Percentiles rank a stretch among this genome's conserved stretches.
phyloP scores from a whole-genome alignment of 2,888 invertebrate genomes.

The Spatulosminthurus flaviceps region DNA sequence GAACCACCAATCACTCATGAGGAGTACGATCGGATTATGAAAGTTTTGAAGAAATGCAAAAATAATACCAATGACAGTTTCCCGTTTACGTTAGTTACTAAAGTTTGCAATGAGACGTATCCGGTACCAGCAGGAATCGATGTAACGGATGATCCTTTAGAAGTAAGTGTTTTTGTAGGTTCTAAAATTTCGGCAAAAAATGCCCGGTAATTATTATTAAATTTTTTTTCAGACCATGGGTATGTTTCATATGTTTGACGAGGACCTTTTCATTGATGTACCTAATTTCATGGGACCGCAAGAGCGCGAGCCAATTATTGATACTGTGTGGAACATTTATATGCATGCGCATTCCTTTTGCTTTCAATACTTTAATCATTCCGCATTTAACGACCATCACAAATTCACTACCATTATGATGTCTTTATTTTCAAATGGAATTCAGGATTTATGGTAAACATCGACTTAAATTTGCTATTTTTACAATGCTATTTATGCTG shows the following conservation, averaged over 20 bases:
- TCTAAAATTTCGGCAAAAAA: not conserved
- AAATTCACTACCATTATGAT: constrained; percentile 56
- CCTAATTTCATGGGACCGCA: not conserved
- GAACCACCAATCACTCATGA: constrained; percentile 34
- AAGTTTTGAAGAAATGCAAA: constrained; percentile 24
- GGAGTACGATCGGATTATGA: constrained; percentile 27
- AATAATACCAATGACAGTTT: constrained; percentile 10
- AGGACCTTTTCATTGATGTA: constrained; percentile 8
- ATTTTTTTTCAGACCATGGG: not conserved
- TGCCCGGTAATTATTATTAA: not conserved
- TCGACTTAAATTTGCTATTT: not conserved
- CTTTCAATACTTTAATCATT: constrained; percentile 50
- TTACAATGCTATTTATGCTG: no score
- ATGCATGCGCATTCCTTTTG: constrained; percentile 56
- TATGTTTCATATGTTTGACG: not conserved
- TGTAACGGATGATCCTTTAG: constrained; percentile 7
- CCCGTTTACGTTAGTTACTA: constrained; percentile 21
- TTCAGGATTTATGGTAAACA: constrained; percentile 55
- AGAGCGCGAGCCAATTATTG: constrained; percentile 55
- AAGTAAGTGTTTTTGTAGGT: not conserved
- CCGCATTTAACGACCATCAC: constrained; percentile 55
- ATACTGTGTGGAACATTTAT: constrained; percentile 59
- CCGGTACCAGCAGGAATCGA: not conserved
- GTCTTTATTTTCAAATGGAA: constrained; percentile 56
- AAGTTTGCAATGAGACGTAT: not conserved